A percentile compares a stretch with the other conserved stretches of the same genome.
These are phyloP conservation scores for Vombatus ursinus DNA, from an alignment of 2,113 vertebrate species.

Conservation along the genomic window DNA sequence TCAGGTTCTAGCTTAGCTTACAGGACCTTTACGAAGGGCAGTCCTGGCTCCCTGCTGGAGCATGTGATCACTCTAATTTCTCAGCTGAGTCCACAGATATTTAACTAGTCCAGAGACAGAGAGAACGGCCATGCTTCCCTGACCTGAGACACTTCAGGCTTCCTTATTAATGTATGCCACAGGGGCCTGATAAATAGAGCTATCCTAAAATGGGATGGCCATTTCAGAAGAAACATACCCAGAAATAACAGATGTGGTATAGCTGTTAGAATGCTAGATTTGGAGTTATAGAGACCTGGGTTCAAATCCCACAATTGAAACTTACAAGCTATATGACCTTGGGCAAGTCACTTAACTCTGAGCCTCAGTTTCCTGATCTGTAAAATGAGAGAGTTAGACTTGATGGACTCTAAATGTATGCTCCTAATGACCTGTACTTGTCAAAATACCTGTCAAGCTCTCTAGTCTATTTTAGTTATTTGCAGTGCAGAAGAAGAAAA, in stretches of 20 bases:
- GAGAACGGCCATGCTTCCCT: neutral
- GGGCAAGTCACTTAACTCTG: neutral
- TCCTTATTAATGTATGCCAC: neutral
- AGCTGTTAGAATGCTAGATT: neutral
- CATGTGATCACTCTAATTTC: neutral
- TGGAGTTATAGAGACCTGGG: neutral
- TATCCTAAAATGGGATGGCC: neutral
- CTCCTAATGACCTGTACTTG: neutral
- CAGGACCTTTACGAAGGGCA: constrained; percentile 21
- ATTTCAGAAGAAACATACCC: neutral
- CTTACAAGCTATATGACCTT: neutral
- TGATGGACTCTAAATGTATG: neutral
- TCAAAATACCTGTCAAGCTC: neutral
- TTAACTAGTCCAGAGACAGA: neutral
- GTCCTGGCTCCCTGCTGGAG: neutral
- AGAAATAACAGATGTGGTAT: neutral
- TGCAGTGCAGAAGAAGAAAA: neutral
- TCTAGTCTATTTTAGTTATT: neutral
- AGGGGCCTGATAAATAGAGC: neutral
- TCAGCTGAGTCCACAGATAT: neutral
- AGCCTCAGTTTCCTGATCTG: neutral
- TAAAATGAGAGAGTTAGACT: neutral
- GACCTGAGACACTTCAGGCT: neutral
- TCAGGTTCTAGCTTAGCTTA: constrained; percentile 4
- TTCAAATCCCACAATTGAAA: neutral